phyloP scores from a whole-genome alignment of 2,888 invertebrate genomes.

The Lymantria monacha region DNA sequence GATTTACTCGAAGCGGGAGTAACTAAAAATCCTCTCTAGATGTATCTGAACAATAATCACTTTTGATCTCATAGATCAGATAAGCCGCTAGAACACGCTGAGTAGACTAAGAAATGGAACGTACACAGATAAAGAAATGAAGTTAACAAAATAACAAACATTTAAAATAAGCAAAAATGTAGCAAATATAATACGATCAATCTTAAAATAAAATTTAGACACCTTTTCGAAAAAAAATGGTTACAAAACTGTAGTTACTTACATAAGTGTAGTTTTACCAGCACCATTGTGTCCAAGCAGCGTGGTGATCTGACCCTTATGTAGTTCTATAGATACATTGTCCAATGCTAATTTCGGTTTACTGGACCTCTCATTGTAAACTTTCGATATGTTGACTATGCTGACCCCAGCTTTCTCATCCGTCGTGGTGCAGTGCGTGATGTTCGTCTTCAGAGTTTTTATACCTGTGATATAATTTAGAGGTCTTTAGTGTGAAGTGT shows the following conservation, averaged over 20 bases:
- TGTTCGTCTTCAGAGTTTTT: conserved; percentile 51
- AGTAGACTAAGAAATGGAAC: no score
- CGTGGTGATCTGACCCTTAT: conserved; percentile 92
- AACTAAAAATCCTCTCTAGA: no score
- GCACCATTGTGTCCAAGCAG: conserved; percentile 95
- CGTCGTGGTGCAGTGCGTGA: conserved; percentile 43
- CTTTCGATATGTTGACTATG: conserved; percentile 87
- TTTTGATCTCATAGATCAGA: no score
- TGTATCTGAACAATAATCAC: no score
- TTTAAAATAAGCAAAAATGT: no score
- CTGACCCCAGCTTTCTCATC: conserved; percentile 86
- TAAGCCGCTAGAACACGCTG: no score
- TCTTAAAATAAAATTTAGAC: no score
- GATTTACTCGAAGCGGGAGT: no score
- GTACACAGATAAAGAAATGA: no score
- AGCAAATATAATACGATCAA: no score
- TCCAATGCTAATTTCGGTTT: conserved; percentile 85
- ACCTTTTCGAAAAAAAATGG: no score
- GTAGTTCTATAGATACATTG: conserved; percentile 89
- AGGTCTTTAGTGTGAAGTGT: background rate
- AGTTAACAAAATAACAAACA: no score
- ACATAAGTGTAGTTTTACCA: conserved; percentile 96
- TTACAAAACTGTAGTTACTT: background rate
- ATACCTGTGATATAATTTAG: conserved; percentile 42
- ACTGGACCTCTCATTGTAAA: conserved; percentile 71